Conservation (phyloP, 2,113 vertebrate genomes). For the Pelmatolapia mariae region DNA sequence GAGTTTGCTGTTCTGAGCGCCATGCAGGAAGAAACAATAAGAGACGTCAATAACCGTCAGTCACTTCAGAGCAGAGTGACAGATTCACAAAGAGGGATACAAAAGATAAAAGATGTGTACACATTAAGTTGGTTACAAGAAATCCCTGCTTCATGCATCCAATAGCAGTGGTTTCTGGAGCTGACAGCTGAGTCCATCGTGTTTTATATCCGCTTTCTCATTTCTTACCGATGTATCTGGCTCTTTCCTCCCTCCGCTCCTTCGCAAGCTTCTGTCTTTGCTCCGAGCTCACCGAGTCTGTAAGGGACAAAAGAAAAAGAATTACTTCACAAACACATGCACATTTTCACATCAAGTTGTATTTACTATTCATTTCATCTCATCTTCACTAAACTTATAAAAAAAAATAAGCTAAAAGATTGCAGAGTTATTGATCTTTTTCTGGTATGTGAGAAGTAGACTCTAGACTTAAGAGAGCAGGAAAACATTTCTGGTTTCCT, state of each 20-base stretch:
- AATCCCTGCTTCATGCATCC: background rate
- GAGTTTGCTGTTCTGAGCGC: conserved; percentile 76
- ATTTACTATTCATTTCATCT: background rate
- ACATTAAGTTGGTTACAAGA: background rate
- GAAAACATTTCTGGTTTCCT: background rate
- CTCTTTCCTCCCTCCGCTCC: conserved; percentile 88
- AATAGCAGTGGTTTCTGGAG: rapidly evolving
- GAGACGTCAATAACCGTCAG: conserved; percentile 42
- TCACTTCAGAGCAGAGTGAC: conserved; percentile 20
- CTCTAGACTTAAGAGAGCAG: background rate
- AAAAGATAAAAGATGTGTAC: background rate
- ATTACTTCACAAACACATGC: rapidly evolving
- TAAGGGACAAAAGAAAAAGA: background rate
- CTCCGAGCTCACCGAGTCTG: conserved; percentile 87
- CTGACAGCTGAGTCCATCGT: background rate
- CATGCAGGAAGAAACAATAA: conserved; percentile 57
- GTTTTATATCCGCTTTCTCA: rapidly evolving
- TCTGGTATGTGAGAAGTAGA: background rate
- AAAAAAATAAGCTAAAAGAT: background rate
- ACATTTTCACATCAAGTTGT: background rate
- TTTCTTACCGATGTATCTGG: conserved; percentile 88
- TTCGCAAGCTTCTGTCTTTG: conserved; percentile 89
- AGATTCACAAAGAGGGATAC: background rate
- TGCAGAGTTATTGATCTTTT: background rate
- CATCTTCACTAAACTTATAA: background rate